phyloP scores from a whole-genome alignment of 2,113 vertebrate species.

The Dermatemys mawii region DNA sequence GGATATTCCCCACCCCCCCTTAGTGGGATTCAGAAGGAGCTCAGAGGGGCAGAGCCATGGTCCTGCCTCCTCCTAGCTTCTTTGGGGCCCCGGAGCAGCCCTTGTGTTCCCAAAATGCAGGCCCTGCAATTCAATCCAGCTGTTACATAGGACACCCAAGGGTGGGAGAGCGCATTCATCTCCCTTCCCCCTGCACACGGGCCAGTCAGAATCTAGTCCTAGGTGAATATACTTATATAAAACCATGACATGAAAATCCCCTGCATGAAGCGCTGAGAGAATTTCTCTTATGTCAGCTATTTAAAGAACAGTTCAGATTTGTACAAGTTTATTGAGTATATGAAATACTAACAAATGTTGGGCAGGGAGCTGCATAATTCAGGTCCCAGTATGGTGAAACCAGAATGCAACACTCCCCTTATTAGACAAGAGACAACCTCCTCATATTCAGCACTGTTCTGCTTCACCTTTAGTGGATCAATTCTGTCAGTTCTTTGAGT shows the following conservation, averaged over 20 bases:
- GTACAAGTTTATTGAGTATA: background rate
- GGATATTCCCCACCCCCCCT: background rate
- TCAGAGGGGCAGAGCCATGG: background rate
- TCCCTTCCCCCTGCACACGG: too few relatives aligned
- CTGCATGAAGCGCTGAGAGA: background rate
- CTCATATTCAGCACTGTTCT: background rate
- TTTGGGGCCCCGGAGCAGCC: background rate
- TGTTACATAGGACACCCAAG: background rate
- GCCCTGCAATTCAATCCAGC: background rate
- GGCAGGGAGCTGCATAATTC: background rate
- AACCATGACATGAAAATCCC: background rate
- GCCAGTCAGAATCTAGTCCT: background rate
- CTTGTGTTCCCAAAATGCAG: background rate
- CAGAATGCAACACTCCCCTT: background rate
- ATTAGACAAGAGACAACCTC: background rate
- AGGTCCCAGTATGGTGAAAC: background rate
- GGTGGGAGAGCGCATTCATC: background rate
- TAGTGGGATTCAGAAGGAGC: background rate
- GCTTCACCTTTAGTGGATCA: background rate
- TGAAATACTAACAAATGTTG: background rate
- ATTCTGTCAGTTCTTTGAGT: conserved; percentile 3
- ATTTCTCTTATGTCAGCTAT: background rate
- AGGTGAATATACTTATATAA: background rate
- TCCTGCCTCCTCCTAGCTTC: background rate
- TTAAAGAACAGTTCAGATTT: background rate